phyloP scores from a whole-genome alignment of 2,888 invertebrate genomes.

The Clitarchus hookeri region DNA sequence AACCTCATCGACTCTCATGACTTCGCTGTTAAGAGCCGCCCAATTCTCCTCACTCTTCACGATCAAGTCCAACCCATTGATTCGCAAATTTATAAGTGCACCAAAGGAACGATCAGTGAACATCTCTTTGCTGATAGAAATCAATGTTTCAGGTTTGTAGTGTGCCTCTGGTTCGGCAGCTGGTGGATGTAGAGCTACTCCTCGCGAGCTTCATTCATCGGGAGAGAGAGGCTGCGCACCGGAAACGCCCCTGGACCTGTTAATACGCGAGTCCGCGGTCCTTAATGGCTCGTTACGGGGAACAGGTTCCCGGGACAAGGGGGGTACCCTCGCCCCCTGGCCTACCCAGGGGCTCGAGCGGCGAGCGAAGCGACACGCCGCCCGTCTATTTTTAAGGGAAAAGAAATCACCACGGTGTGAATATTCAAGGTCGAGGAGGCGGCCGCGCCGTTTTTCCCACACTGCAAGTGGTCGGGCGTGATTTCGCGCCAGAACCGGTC shows the following conservation, averaged over 20 bases:
- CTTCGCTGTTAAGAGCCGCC: no score
- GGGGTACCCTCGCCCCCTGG: no score
- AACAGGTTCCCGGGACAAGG: neutral
- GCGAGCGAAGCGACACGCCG: neutral
- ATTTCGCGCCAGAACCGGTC: no score
- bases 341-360: neutral
- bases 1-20: no score
- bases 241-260: neutral
- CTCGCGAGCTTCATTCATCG: neutral
- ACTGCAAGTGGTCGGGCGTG: neutral
- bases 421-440: neutral
- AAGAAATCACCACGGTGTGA: neutral
- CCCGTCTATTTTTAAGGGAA: neutral
- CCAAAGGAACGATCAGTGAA: no score
- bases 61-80: no score
- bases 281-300: neutral
- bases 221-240: neutral
- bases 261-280: neutral
- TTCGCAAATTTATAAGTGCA: no score
- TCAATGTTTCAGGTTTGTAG: no score
- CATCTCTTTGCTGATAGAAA: no score
- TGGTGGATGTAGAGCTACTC: neutral
- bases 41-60: no score
- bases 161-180: no score
- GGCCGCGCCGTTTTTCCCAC: neutral